phyloP scores from a whole-genome alignment of 2,113 vertebrate genomes.

The Barnardius zonarius region DNA sequence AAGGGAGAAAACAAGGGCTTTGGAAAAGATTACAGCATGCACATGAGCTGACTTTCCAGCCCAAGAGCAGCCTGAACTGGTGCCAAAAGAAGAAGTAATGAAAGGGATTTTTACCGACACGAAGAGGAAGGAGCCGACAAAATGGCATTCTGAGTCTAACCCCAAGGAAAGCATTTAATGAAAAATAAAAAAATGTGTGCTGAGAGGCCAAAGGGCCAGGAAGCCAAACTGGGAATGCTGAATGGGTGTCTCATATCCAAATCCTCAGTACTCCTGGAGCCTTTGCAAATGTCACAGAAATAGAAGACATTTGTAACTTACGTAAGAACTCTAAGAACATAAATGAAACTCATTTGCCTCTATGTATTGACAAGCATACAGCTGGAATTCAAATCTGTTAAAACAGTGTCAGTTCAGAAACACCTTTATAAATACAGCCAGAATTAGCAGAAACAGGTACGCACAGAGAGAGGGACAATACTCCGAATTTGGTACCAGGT shows the following conservation, averaged over 20 bases:
- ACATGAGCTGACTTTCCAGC: constrained; percentile 24
- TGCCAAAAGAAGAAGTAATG: constrained; percentile 40
- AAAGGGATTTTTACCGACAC: background rate
- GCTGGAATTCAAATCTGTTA: background rate
- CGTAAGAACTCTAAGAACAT: background rate
- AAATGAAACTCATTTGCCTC: background rate
- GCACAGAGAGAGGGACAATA: background rate
- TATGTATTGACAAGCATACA: background rate
- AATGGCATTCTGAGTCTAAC: background rate
- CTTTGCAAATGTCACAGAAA: background rate
- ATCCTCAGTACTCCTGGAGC: background rate
- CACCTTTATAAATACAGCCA: background rate
- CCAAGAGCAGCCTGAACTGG: background rate
- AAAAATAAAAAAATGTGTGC: background rate
- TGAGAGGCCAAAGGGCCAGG: background rate
- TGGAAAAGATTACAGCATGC: constrained; percentile 26
- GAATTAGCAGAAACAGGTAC: background rate
- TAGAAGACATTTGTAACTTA: background rate
- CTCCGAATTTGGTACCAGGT: background rate
- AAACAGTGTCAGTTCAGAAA: background rate
- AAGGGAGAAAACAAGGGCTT: background rate
- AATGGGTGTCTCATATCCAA: background rate
- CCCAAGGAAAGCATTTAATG: background rate
- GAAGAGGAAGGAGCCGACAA: constrained; percentile 3
- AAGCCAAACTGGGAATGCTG: background rate